Base-by-base conservation (phyloP, 2,113 vertebrate species). In the Epinephelus moara region DNA sequence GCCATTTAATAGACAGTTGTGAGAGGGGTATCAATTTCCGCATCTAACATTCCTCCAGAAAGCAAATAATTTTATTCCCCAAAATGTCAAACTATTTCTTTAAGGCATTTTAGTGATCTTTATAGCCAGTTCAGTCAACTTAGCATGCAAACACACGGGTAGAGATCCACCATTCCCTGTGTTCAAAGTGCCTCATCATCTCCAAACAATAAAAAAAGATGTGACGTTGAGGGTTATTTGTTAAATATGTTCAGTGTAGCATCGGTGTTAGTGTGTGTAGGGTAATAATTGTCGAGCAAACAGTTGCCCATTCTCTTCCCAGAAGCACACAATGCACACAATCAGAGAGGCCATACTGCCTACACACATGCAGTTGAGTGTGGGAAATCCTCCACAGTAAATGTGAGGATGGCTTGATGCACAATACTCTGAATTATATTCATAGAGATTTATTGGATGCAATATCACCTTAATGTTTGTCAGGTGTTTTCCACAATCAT, bases 251-350 rank as follows among this genome's bases (percentile, higher is more conserved):
- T 71, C n/a, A 21, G 19, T 68, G 62, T 82, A 33, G 69, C 68
- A 67, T 23, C 30, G 17, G 60, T 37, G 33, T 30, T 30, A 4
- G 30, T 63, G 52, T 57, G 21, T 78, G 68, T 13, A 45, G 77
- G 67, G 49, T 83, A 82, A 68, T 63, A 78, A 85, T 4, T 78
- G 73, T 3, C 9, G 45, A 76, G 68, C 55, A 40, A 84, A 72
- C 47, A 87, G 37, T 55, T 49, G 12, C 47, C 53, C 14, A 55
- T 83, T 81, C 33, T 78, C 45, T 42, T 75, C 60, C 14, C 52
- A 89, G 70, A 62, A 60, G 27, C 53, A 63, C 73, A 61, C 42
- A 45, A 45, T 45, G 42, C 42, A 45, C 62, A 61, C 49, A 62
- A 56, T 52, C 60, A 75, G 14, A 72, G 15, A 78, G 68, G 70